These are phyloP conservation scores for Dromius quadrimaculatus DNA, from an alignment of 2,888 invertebrate genomes.

Conservation along the genomic window DNA sequence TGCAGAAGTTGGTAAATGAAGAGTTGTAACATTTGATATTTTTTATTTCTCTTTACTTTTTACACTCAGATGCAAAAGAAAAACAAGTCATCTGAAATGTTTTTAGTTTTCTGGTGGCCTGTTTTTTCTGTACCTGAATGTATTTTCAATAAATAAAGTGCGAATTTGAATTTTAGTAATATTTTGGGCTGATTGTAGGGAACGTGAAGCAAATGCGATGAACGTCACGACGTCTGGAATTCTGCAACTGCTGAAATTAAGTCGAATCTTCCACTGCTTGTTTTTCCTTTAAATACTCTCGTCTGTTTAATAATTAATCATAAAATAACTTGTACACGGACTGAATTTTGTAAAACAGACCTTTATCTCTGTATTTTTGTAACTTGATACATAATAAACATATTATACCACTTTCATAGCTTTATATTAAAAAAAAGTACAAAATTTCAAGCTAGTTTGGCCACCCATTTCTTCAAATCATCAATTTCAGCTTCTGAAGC, in stretches of 20 bases:
- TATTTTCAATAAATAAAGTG: neutral
- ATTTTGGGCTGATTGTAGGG: slow-evolving; percentile 43
- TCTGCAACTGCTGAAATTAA: too few relatives aligned
- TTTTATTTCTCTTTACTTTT: slow-evolving; percentile 44
- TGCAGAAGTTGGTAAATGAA: slow-evolving; percentile 5
- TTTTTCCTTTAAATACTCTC: too few relatives aligned
- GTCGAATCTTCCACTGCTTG: too few relatives aligned
- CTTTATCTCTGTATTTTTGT: too few relatives aligned
- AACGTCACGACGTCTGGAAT: slow-evolving; percentile 5
- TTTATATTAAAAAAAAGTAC: too few relatives aligned
- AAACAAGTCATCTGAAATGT: slow-evolving; percentile 33
- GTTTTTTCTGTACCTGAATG: slow-evolving; percentile 16
- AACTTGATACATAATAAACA: too few relatives aligned
- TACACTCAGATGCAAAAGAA: neutral
- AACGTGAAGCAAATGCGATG: slow-evolving; percentile 47
- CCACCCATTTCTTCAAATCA: slow-evolving; percentile 80
- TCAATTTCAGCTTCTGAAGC: slow-evolving; percentile 73
- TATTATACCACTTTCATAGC: too few relatives aligned
- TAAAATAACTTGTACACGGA: too few relatives aligned
- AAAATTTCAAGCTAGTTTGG: slow-evolving; percentile 66
- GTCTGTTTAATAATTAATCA: too few relatives aligned
- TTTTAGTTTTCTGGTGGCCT: slow-evolving; percentile 25
- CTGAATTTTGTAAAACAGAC: too few relatives aligned
- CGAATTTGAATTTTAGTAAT: too few relatives aligned
- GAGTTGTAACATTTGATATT: slow-evolving; percentile 43